Evolutionary conservation across 2,888 invertebrate species (phyloP), one percentile per base, ranked within the genome.

Genomic region (Drosophila fulvimacula): DNA sequence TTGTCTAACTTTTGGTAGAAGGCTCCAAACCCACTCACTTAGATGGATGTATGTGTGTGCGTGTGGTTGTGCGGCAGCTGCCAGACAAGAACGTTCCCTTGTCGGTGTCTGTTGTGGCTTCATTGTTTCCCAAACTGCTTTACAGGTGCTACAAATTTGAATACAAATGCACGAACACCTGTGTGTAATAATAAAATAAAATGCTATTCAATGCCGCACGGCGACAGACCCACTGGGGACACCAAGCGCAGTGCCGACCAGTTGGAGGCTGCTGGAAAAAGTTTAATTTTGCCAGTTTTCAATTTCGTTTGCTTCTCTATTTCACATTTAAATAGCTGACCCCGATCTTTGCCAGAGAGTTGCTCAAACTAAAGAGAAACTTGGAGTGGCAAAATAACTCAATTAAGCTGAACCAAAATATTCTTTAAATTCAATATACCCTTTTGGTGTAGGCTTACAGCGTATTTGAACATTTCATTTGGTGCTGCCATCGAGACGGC

Each of bases 101-200:
- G 72, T 24, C 34, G 42, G 27, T 42, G 74, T 67, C 66, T 76
- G 55, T 52, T 70, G 82, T 61, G 72, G 74, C 89, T 86, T 88
- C 81, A 83, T 83, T 86, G 89, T 83, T 83, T 83, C 57, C 41
- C 63, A 77, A 82, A 86, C 75, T 86, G 84, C 75, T 86, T 75
- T 81, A 80, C 84, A 88, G 89, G 73, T 88, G 89, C 84, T 83
- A 81, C 89, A 89, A 88, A 83, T 83, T 83, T 83, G 75, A 83
- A 83, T 83, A 83, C 72, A 83, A 88, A 88, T 83, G 71, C 84
- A 70, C 73, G 75, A 64, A 61, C 88, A 76, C 71, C 86, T 88
- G 86, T 82, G 83, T 82, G 74, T 69, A 76, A 80, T 88, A 86
- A 88, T 86, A 82, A 80, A 88, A 86, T 83, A 73, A 83, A 88